These are phyloP conservation scores for Ctenochaetus hawaiiensis DNA, from an alignment of 2,797 vertebrate species.

Conservation along the genomic window DNA sequence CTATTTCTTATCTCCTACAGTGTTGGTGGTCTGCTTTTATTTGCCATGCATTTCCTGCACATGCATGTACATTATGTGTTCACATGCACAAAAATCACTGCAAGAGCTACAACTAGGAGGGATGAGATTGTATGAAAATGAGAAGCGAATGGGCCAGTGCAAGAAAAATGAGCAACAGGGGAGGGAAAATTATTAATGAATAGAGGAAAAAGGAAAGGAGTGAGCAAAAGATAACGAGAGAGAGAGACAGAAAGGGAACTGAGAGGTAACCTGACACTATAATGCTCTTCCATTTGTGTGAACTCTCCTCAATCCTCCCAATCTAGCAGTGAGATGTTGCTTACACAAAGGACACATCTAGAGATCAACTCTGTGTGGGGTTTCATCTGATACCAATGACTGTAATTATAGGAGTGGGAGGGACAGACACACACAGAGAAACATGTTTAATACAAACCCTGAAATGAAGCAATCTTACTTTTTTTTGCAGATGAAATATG, in stretches of 20 bases:
- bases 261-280: constrained; percentile 69
- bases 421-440: constrained; percentile 42
- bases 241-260: constrained; percentile 13
- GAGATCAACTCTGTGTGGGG: constrained; percentile 76
- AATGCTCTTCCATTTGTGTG: constrained; percentile 76
- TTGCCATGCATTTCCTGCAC: constrained; percentile 16
- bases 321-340: constrained; percentile 74
- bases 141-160: constrained; percentile 17
- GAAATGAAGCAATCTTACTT: constrained; percentile 49
- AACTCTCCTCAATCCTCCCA: constrained; percentile 74
- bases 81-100: constrained; percentile 14
- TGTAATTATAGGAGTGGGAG: constrained; percentile 76
- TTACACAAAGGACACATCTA: constrained; percentile 70
- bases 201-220: constrained; percentile 30
- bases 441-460: constrained; percentile 41
- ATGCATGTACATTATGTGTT: constrained; percentile 17
- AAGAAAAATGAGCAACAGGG: constrained; percentile 37
- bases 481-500: constrained; percentile 47
- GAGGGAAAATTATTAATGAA: constrained; percentile 44
- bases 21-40: constrained; percentile 60
- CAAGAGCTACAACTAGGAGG: neutral
- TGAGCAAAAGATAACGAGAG: constrained; percentile 46
- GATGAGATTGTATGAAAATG: constrained; percentile 31
- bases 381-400: constrained; percentile 76
- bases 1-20: constrained; percentile 37